Conservation (phyloP, 2,113 vertebrate species). For the Thoracochromis brauschi region DNA sequence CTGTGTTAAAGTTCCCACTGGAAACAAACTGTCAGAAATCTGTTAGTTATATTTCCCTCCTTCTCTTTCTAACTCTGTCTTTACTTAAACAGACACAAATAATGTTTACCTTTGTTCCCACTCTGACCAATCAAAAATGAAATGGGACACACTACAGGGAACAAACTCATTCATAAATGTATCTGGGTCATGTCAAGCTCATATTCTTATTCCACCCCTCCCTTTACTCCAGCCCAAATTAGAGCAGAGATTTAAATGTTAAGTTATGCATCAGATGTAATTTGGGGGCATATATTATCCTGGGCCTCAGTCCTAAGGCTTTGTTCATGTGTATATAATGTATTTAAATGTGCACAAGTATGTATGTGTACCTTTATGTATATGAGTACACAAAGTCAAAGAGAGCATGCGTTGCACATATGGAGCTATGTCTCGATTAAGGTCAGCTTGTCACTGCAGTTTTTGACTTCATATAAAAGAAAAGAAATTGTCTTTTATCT, state of each 20-base stretch:
- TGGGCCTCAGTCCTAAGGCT: constrained; percentile 12
- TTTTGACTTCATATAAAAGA: not conserved
- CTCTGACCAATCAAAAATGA: constrained; percentile 25
- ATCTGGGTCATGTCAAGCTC: constrained; percentile 61
- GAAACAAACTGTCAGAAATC: not conserved
- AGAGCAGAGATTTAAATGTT: constrained; percentile 65
- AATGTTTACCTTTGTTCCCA: constrained; percentile 9
- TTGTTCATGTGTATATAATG: not conserved
- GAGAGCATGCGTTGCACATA: not conserved
- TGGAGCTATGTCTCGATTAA: not conserved
- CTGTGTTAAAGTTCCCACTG: not conserved
- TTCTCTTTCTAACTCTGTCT: not conserved
- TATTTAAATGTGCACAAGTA: not conserved
- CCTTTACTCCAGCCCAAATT: constrained; percentile 47
- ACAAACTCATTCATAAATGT: constrained; percentile 64
- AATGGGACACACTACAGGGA: constrained; percentile 6
- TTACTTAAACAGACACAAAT: not conserved
- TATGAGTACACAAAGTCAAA: not conserved
- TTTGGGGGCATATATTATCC: constrained; percentile 56
- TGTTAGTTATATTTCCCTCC: not conserved
- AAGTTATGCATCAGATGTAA: constrained; percentile 70
- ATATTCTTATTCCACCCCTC: constrained; percentile 38
- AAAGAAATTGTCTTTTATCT: not conserved
- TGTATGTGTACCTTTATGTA: not conserved
- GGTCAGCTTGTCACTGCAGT: not conserved